Evolutionary conservation across 2,113 vertebrate species (phyloP).

Genomic region (Turdus rufiventris): DNA sequence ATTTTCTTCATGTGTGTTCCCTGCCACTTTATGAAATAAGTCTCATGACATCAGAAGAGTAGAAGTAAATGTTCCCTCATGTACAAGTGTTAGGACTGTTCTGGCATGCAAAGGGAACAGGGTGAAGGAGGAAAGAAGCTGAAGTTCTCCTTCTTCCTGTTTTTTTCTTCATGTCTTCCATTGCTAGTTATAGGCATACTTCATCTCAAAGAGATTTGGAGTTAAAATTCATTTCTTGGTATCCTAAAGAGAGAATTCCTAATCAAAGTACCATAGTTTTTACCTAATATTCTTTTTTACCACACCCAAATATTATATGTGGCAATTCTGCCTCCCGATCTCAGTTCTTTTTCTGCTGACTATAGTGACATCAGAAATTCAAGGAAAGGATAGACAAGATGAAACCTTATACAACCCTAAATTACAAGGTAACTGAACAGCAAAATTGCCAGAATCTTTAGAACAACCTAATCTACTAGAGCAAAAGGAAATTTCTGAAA

Average conservation of each 20-base stretch:
- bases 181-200: neutral
- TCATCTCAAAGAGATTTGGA: neutral
- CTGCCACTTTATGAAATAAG: neutral
- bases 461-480: neutral
- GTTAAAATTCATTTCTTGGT: neutral
- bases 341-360: neutral
- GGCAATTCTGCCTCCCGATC: neutral
- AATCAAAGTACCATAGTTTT: neutral
- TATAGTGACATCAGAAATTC: neutral
- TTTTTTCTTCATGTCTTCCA: neutral
- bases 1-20: neutral
- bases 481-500: neutral
- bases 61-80: neutral
- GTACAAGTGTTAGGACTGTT: neutral
- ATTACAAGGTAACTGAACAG: neutral
- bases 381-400: neutral
- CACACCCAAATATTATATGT: neutral
- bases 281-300: neutral
- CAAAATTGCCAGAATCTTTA: neutral
- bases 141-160: neutral
- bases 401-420: neutral
- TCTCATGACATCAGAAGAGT: neutral
- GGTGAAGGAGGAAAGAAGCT: neutral
- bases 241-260: neutral
- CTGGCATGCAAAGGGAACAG: neutral